A percentile compares a stretch with the other conserved stretches of the same genome.
Evolutionary conservation across 92 coral and sea anemone species (phyloP).

Genomic region (Parazoanthus darwini): DNA sequence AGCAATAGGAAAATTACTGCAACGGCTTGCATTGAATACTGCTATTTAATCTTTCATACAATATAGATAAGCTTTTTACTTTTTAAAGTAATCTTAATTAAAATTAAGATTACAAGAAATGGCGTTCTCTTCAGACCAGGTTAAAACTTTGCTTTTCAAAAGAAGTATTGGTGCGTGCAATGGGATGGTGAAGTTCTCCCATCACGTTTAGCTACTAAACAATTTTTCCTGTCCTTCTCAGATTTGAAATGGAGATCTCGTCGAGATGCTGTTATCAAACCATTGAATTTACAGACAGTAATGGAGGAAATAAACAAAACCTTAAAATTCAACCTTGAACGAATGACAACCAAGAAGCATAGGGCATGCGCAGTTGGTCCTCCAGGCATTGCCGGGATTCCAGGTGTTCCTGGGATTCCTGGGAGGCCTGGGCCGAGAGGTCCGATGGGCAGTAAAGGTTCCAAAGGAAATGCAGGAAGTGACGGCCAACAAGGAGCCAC

Average conservation of each 20-base stretch:
- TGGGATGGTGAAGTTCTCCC: too few species aligned
- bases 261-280: not conserved
- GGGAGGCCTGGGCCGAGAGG: conserved; percentile 30
- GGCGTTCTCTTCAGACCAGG: too few species aligned
- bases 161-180: too few species aligned
- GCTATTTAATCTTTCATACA: too few species aligned
- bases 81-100: too few species aligned
- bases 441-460: not conserved
- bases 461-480: conserved; percentile 3
- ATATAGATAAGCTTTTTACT: too few species aligned
- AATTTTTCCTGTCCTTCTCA: not conserved
- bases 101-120: too few species aligned
- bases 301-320: conserved; percentile 18
- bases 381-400: conserved; percentile 5
- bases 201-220: too few species aligned
- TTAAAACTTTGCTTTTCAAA: too few species aligned
- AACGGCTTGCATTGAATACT: too few species aligned
- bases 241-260: not conserved
- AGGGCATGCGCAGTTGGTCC: conserved; percentile 10
- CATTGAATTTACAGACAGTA: not conserved
- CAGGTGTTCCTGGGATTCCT: conserved; percentile 21
- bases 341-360: not conserved
- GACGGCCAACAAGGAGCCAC: not conserved
- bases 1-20: too few species aligned
- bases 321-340: not conserved